Conservation (phyloP, 2,797 vertebrate species). For the Pipistrellus pygmaeus region DNA sequence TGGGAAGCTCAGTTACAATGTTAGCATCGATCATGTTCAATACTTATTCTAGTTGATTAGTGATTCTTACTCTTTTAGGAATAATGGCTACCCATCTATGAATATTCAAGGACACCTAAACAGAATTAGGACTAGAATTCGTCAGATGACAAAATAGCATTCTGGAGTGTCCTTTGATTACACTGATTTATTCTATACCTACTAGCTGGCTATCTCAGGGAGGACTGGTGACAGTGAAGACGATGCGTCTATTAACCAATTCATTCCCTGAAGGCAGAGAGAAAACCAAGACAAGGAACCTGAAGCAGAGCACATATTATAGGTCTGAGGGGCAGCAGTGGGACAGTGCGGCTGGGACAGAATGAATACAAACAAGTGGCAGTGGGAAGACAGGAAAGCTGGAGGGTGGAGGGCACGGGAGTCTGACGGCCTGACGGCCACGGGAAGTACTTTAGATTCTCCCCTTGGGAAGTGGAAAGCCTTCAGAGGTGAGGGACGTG, state of each 20-base stretch:
- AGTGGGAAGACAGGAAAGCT: neutral
- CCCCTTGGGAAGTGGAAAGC: neutral
- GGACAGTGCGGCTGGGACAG: neutral
- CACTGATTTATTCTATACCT: neutral
- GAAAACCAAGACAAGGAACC: neutral
- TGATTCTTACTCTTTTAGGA: neutral
- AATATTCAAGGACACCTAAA: neutral
- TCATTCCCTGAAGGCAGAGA: neutral
- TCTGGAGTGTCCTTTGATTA: neutral
- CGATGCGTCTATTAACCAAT: neutral
- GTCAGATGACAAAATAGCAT: neutral
- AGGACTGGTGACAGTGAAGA: neutral
- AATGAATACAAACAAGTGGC: neutral
- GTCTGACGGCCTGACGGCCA: neutral
- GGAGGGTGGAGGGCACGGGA: neutral
- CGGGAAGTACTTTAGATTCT: neutral
- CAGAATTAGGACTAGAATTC: neutral
- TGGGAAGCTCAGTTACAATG: neutral
- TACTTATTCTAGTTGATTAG: neutral
- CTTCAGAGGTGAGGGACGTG: neutral
- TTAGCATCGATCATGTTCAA: neutral
- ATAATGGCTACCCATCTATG: neutral
- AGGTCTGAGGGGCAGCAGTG: neutral
- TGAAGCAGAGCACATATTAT: neutral
- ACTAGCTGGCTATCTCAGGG: neutral